These are phyloP conservation scores for Philopedon plagiatum DNA, from an alignment of 2,888 invertebrate genomes.

Conservation along the genomic window DNA sequence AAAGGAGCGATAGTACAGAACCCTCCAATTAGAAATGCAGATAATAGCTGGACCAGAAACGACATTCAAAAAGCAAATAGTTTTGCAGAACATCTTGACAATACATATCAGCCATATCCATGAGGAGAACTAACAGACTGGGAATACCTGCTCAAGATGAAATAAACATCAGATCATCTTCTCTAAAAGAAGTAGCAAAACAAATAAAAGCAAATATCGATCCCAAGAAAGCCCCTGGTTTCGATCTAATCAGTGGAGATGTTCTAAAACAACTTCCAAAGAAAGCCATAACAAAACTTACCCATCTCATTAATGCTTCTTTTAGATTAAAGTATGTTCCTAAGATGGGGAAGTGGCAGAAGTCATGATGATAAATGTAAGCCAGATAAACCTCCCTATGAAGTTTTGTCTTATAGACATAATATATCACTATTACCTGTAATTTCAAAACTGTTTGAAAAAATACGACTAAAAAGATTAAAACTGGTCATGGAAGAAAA, in stretches of 20 bases:
- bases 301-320: constrained; percentile 23
- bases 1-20: background rate
- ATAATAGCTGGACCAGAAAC: background rate
- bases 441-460: too few relatives aligned
- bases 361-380: too few relatives aligned
- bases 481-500: too few relatives aligned
- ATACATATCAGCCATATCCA: background rate
- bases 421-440: too few relatives aligned
- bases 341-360: background rate
- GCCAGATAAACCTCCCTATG: too few relatives aligned
- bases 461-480: background rate
- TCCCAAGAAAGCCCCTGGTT: constrained; percentile 31
- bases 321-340: constrained; percentile 26
- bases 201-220: too few relatives aligned
- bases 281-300: constrained; percentile 20
- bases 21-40: background rate
- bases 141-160: background rate
- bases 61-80: too few relatives aligned
- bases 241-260: constrained; percentile 26
- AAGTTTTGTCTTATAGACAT: too few relatives aligned
- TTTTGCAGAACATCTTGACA: background rate
- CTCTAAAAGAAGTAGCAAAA: too few relatives aligned
- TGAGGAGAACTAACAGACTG: background rate
- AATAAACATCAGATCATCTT: background rate
- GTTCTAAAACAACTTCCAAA: constrained; percentile 22